Evolutionary conservation across 2,888 invertebrate species (phyloP).

Genomic region (Crocallis elinguaria): DNA sequence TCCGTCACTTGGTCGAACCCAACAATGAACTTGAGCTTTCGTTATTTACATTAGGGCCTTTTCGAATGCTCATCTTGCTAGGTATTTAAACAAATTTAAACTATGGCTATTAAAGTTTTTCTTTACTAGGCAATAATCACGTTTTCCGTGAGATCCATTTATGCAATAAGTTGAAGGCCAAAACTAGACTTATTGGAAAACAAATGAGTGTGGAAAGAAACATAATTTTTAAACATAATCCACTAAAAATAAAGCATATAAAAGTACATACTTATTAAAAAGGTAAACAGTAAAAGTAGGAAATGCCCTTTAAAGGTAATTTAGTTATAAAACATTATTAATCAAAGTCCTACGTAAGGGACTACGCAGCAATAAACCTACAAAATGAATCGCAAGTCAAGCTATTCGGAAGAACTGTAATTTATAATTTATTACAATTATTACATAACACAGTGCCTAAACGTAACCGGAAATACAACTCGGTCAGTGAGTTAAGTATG

Average conservation of each 20-base stretch:
- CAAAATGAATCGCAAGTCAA: conserved; percentile 3
- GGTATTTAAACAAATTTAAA: no score
- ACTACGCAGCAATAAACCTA: not conserved
- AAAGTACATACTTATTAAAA: not conserved
- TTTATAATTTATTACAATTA: conserved; percentile 33
- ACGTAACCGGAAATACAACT: conserved; percentile 40
- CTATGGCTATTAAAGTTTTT: no score
- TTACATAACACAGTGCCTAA: conserved; percentile 40
- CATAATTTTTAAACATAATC: not conserved
- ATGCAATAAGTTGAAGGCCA: conserved; percentile 6
- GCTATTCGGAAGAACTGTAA: not conserved
- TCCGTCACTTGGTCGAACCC: no score
- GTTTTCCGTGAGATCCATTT: not conserved
- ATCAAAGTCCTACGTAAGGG: conserved; percentile 3
- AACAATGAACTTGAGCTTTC: no score
- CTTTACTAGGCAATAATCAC: no score
- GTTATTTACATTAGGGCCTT: no score
- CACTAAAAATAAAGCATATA: not conserved
- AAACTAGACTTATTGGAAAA: conserved; percentile 12
- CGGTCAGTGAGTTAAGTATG: conserved; percentile 35
- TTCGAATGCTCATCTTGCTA: no score
- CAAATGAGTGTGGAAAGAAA: conserved; percentile 6
- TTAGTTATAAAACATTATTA: not conserved
- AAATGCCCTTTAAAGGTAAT: not conserved
- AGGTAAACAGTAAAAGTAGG: not conserved